phyloP scores from a whole-genome alignment of 2,888 invertebrate species.

The Orthosia gothica region DNA sequence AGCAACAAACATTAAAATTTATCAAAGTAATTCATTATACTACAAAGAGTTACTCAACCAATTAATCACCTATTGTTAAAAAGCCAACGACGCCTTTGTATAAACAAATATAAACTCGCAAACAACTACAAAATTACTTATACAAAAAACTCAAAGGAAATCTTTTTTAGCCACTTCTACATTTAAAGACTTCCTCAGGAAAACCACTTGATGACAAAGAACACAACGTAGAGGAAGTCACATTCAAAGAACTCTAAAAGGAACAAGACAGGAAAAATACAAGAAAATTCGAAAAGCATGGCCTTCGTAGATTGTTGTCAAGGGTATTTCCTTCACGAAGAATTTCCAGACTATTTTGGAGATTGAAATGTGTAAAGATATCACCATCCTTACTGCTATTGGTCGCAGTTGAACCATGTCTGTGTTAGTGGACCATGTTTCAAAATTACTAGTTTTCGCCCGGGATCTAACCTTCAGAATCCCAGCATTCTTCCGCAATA shows the following conservation, averaged over 20 bases:
- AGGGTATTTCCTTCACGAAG: slow-evolving; percentile 7
- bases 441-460: too few relatives aligned
- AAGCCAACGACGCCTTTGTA: too few relatives aligned
- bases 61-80: background rate
- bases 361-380: too few relatives aligned
- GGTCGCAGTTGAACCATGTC: too few relatives aligned
- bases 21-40: background rate
- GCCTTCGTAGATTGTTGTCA: slow-evolving; percentile 4
- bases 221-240: slow-evolving; percentile 4
- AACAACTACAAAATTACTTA: background rate
- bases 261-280: slow-evolving; percentile 17
- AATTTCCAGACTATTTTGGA: background rate
- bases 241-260: slow-evolving; percentile 12
- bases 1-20: too few relatives aligned
- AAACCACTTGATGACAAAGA: slow-evolving; percentile 8
- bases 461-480: too few relatives aligned
- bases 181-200: background rate
- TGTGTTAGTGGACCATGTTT: too few relatives aligned
- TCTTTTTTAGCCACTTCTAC: background rate
- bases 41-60: background rate
- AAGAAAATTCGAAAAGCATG: slow-evolving; percentile 12
- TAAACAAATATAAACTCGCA: background rate
- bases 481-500: too few relatives aligned
- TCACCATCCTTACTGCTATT: too few relatives aligned
- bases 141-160: background rate